Evolutionary conservation across 2,797 vertebrate species (phyloP).

Genomic region (Eospalax fontanierii): DNA sequence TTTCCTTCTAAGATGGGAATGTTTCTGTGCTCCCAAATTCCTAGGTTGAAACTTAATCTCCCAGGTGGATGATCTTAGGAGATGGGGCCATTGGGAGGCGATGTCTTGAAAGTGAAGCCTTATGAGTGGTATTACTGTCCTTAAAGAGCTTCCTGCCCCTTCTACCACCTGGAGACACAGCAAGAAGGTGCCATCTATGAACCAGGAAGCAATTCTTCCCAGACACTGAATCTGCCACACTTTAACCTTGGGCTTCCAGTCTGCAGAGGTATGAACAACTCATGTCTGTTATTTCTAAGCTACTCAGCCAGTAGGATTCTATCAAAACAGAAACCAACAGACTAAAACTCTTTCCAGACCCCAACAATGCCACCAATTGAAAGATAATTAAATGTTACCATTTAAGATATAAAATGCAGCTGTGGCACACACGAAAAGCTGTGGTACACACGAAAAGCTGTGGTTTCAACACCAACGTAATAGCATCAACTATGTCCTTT

Average conservation of each 20-base stretch:
- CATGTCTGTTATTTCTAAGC: background rate
- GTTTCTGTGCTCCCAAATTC: background rate
- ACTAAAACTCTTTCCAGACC: background rate
- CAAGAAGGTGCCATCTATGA: background rate
- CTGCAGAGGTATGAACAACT: background rate
- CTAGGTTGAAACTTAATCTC: background rate
- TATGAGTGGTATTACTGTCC: background rate
- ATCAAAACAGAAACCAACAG: background rate
- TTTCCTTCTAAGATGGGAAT: background rate
- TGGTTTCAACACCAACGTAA: background rate
- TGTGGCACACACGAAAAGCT: background rate
- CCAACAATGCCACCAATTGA: fast-evolving
- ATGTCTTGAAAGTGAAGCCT: background rate
- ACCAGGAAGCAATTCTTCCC: background rate
- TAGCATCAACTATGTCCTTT: background rate
- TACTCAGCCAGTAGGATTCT: background rate
- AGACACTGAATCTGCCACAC: background rate
- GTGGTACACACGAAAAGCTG: background rate
- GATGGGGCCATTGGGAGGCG: too few relatives aligned
- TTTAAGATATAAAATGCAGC: background rate
- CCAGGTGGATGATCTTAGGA: background rate
- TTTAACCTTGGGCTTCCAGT: background rate
- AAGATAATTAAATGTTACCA: background rate
- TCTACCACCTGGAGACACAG: background rate
- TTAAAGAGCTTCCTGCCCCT: background rate